Base-by-base conservation (phyloP, 1,140 invertebrate species). In the Tribolium castaneum region DNA sequence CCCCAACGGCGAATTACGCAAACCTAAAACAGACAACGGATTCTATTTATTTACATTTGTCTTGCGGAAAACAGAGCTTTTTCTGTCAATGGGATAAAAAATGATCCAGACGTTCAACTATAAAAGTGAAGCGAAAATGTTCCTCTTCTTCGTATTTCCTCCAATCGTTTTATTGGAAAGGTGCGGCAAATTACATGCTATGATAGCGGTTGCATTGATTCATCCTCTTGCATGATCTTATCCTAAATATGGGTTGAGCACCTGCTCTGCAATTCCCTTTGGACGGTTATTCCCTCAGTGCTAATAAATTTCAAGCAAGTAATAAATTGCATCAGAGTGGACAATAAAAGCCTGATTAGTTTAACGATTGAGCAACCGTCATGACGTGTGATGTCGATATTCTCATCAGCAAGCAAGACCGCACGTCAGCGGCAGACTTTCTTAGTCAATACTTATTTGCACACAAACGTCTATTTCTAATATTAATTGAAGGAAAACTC, bases 1-100 rank as follows among this genome's bases (percentile, higher is more conserved):
- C 83, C 82, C 72, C 74, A 5, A 76, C 80, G 74, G 83, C 84
- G 79, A 84, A 81, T 83, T 84, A 84, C 81, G 77, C 72, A 22
- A 80, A 75, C 75, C 74, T 75, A 75, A 75, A 75, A 75, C 72
- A 75, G 52, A 75, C 72, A 72, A 25, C 19, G 12, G 0, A 50
- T 45, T 45, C 35, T 72, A 19, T 72, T 52, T 72, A 50, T 72
- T 51, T 30, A 50, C 19, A 50, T 72, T 6, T 13, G 59, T 66
- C 14, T 35, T 35, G 13, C n/a, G 10, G 7, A 13, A 66, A 35
- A 66, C 59, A 12, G 52, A 30, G 12, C 56, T 25, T 62, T 25
- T 62, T 16, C 56, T 30, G 56, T 25, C 56, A 25, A 30, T 10
- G 19, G 25, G 25, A 30, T 30, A 30, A 30, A 30, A 30, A 30